Conservation (phyloP, 37 sponge, comb jelly and placozoan genomes). For the Aplysina aerophoba region DNA sequence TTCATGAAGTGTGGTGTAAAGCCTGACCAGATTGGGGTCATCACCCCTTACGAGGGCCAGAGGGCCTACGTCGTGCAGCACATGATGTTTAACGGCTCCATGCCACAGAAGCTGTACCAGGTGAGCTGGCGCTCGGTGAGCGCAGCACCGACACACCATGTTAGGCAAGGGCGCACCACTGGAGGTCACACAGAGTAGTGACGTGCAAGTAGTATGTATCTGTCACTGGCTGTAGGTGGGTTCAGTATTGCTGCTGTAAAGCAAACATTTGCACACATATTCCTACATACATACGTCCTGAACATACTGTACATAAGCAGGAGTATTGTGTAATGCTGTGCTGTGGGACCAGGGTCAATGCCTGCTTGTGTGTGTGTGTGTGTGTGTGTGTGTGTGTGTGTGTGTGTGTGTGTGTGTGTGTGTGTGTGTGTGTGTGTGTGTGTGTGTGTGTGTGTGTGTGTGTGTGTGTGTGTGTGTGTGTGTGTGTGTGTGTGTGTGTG, state of each 20-base stretch:
- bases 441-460: too few species aligned
- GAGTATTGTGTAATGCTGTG: too few species aligned
- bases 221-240: background rate
- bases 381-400: too few species aligned
- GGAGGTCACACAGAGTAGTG: background rate
- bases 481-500: too few species aligned
- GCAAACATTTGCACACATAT: background rate
- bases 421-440: too few species aligned
- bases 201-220: background rate
- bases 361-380: conserved; percentile 18
- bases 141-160: background rate
- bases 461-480: too few species aligned
- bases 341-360: background rate
- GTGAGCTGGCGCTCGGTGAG: conserved; percentile 14
- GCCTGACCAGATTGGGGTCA: conserved; percentile 94
- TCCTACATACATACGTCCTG: background rate
- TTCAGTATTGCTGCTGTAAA: background rate
- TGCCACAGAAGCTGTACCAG: conserved; percentile 88
- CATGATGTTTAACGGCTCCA: conserved; percentile 87
- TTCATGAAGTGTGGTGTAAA: conserved; percentile 89
- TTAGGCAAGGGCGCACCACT: too few species aligned
- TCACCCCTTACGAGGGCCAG: conserved; percentile 98
- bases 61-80: conserved; percentile 94
- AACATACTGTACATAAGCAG: background rate
- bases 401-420: too few species aligned